Evolutionary conservation across 2,888 invertebrate genomes (phyloP), one percentile per base, ranked within the genome.

Genomic region (Coelopa pilipes): DNA sequence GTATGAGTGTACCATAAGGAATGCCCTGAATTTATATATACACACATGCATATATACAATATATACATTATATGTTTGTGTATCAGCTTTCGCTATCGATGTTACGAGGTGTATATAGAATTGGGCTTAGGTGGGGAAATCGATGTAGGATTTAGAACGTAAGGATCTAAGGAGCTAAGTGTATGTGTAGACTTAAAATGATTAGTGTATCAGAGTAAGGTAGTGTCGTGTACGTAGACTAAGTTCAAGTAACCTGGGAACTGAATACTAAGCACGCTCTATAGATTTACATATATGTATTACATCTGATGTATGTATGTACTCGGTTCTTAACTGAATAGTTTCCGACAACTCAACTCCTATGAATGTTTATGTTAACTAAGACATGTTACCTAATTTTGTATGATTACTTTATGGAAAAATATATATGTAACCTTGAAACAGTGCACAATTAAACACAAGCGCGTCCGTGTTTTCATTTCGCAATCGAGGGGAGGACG

Each of bases 201-300:
- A 46, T 17, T 46, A 13, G 45, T 46, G 46, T 34, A 17, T 24
- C 13, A 34, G 12, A 17, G 65, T 65, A 47, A 19, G 45, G 47
- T 65, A 45, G n/a, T 46, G 15, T 46, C 19, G 21, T 15, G 47
- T 17, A 45, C 15, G 34, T 45, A 65, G 11, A 47, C 46, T 45
- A 46, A 65, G 46, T 47, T 46, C 1, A 65, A 46, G 12, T 45
- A 65, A 65, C 34, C 47, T 65, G 19, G 46, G 46, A 47, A 65
- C n/a, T 65, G 65, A 65, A 65, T 47, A 46, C 65, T 47, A 65
- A 65, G 47, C 65, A 65, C 46, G 47, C 47, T 65, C 65, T 15
- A 19, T 65, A 17, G n/a, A 47, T 65, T 65, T 47, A 47, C n/a
- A 65, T 47, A 34, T 34, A 34, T 34, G 34, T 34, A 34, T 34